Evolutionary conservation across 2,888 invertebrate species (phyloP), one percentile per base, ranked within the genome.

Genomic region (Agrochola macilenta): DNA sequence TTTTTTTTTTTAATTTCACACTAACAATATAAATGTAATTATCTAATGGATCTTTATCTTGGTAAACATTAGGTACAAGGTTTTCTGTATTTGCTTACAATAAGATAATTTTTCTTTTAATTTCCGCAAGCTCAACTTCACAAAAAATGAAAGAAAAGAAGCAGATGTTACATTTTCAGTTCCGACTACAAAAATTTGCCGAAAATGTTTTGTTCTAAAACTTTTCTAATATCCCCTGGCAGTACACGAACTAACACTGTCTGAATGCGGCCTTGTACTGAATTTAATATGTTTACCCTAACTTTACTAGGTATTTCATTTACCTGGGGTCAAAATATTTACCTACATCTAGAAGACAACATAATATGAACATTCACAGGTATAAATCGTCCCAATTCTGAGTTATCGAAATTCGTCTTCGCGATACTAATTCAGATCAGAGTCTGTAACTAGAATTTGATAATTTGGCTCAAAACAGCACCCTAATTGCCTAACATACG

Each of bases 171-270:
- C 76, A 54, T 20, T 79, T 76, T 49, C 30, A 76, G 68, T 74
- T 68, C 26, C 58, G 26, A 8, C 35, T 60, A 71, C 60, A 82
- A 82, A 85, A 85, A 82, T 52, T 52, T 78, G 76, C 39, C 52
- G 66, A 82, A 84, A 82, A 75, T 78, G 60, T 82, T 65, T 74
- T 60, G 71, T 39, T 65, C 60, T 26, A 52, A 76, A 86, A 85
- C 74, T 84, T 84, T 84, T 74, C 60, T 82, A 86, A 84, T 84
- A 84, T 82, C 74, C 75, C 61, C 64, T 30, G 83, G 69, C 79
- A 61, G 69, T 43, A 39, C 57, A 60, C 60, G 43, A 79, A 71
- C 69, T 79, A 68, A 74, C 61, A 60, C 30, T 46, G 46, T 68
- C 23, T 68, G 43, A 65, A 65, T n/a, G 26, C 60, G 68, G 46